Percentiles rank a stretch among this genome's conserved stretches.
These are phyloP conservation scores for Sinodicranocentrus sp. DNA, from an alignment of 2,888 invertebrate species.

Conservation along the genomic window DNA sequence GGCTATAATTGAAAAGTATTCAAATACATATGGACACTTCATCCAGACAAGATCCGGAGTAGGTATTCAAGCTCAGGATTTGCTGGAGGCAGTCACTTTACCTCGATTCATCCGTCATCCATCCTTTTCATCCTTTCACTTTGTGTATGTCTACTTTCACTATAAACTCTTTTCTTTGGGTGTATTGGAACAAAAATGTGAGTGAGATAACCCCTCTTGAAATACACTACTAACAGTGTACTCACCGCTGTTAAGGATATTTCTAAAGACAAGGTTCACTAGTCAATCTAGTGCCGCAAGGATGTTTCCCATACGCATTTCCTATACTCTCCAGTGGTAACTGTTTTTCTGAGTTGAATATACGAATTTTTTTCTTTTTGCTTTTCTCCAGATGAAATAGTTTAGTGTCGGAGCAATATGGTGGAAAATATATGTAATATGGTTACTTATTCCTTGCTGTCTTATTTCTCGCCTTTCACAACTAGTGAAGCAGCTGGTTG, in stretches of 20 bases:
- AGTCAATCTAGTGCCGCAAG: too few species aligned
- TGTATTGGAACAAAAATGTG: too few species aligned
- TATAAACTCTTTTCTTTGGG: too few species aligned
- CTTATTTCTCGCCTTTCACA: conserved; percentile 6
- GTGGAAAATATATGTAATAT: conserved; percentile 44
- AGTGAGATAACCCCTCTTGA: too few species aligned
- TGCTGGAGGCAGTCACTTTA: background rate
- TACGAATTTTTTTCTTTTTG: background rate
- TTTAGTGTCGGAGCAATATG: conserved; percentile 51
- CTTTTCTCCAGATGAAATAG: conserved; percentile 22
- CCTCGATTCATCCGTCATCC: conserved; percentile 20
- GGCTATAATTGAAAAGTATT: background rate
- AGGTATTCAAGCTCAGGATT: background rate
- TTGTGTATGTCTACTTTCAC: background rate
- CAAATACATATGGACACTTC: background rate
- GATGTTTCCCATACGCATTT: too few species aligned
- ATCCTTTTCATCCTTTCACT: background rate
- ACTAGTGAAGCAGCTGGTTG: conserved; percentile 30
- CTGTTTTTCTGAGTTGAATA: background rate
- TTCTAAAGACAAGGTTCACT: background rate
- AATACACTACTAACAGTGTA: too few species aligned
- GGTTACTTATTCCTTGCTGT: conserved; percentile 33
- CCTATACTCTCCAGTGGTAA: too few species aligned
- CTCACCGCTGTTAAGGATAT: background rate
- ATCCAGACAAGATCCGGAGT: background rate